phyloP scores from a whole-genome alignment of 2,113 vertebrate genomes.

The Orientallactaga bullata region DNA sequence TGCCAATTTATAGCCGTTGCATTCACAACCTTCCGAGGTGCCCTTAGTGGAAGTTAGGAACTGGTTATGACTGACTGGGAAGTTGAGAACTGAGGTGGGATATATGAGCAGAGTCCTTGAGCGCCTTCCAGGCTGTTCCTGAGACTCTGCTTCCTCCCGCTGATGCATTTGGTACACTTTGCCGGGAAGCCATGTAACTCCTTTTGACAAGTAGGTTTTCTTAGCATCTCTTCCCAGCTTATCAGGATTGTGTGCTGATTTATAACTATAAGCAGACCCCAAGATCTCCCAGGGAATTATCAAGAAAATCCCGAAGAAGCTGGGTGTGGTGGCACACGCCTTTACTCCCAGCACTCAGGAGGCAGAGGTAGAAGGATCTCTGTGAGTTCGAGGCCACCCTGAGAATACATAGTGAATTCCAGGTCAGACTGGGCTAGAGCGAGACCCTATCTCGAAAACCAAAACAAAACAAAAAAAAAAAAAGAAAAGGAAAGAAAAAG shows the following conservation, averaged over 20 bases:
- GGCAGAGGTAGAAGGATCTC: too few relatives aligned
- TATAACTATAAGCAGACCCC: slow-evolving; percentile 31
- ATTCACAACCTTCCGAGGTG: background rate
- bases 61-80: background rate
- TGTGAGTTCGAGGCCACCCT: too few relatives aligned
- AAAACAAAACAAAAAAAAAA: too few relatives aligned
- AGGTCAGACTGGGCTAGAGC: too few relatives aligned
- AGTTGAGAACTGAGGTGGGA: background rate
- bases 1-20: background rate
- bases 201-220: slow-evolving; percentile 8
- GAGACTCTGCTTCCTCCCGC: background rate
- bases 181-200: background rate
- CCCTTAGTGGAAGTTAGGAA: background rate
- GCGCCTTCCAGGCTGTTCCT: background rate
- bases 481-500: too few relatives aligned
- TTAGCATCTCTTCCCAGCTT: background rate
- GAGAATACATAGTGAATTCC: too few relatives aligned
- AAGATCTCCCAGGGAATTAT: background rate
- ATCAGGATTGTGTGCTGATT: slow-evolving; percentile 3
- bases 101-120: background rate
- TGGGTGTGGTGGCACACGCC: too few relatives aligned
- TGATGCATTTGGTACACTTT: background rate
- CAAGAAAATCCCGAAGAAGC: background rate
- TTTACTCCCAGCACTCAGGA: too few relatives aligned
- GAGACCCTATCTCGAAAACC: too few relatives aligned